These are phyloP conservation scores for Thera obeliscata DNA, from an alignment of 2,888 invertebrate species.

Conservation along the genomic window DNA sequence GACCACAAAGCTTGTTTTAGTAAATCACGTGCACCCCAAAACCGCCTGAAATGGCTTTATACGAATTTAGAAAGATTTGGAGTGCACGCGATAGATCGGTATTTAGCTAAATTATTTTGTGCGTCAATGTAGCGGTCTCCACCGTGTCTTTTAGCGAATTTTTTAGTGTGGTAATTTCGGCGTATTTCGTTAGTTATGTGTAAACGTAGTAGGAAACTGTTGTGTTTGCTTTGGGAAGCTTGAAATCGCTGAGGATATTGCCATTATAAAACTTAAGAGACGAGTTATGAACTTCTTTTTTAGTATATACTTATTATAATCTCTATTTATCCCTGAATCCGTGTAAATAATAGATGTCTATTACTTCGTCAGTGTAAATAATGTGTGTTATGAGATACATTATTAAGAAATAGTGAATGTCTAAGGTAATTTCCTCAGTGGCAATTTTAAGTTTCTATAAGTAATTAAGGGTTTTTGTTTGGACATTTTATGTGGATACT, in stretches of 20 bases:
- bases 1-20: slow-evolving; percentile 71
- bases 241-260: slow-evolving; percentile 51
- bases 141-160: slow-evolving; percentile 74
- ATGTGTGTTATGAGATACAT: slow-evolving; percentile 32
- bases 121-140: slow-evolving; percentile 60
- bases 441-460: slow-evolving; percentile 39
- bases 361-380: slow-evolving; percentile 35
- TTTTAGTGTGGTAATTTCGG: slow-evolving; percentile 78
- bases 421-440: slow-evolving; percentile 44
- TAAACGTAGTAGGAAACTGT: slow-evolving; percentile 69
- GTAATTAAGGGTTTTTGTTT: slow-evolving; percentile 31
- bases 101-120: slow-evolving; percentile 50
- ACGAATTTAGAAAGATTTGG: slow-evolving; percentile 68
- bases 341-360: slow-evolving; percentile 41
- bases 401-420: slow-evolving; percentile 18
- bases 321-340: slow-evolving; percentile 31
- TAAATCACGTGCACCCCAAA: slow-evolving; percentile 60
- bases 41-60: slow-evolving; percentile 55
- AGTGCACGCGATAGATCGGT: slow-evolving; percentile 58
- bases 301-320: slow-evolving; percentile 30
- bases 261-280: slow-evolving; percentile 29
- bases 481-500: slow-evolving; percentile 20
- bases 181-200: slow-evolving; percentile 74
- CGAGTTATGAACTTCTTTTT: slow-evolving; percentile 34
- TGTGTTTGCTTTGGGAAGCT: slow-evolving; percentile 70